Evolutionary conservation across 1,140 invertebrate species (phyloP).

Genomic region (Drosophila nannoptera): DNA sequence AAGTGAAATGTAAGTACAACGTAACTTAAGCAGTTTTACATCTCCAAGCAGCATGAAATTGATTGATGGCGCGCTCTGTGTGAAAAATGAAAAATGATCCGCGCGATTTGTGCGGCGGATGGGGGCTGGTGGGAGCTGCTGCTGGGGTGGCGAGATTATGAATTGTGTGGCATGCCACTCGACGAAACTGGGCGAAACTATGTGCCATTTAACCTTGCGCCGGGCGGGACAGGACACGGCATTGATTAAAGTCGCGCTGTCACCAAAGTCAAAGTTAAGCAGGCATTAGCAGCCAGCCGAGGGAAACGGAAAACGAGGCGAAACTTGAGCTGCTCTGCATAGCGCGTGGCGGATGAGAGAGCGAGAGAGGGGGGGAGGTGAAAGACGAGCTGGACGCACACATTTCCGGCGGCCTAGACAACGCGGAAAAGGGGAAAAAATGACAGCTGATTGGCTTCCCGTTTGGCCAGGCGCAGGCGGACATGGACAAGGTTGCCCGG

Average conservation of each 20-base stretch:
- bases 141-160: slow-evolving; percentile 59
- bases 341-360: background rate
- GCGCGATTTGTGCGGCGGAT: slow-evolving; percentile 9
- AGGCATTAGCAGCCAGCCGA: slow-evolving; percentile 53
- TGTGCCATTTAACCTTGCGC: slow-evolving; percentile 47
- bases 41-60: slow-evolving; percentile 75
- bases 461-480: background rate
- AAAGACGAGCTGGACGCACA: slow-evolving; percentile 20
- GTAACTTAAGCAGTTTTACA: slow-evolving; percentile 76
- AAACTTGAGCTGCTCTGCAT: background rate
- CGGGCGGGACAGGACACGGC: slow-evolving; percentile 36
- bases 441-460: slow-evolving; percentile 61
- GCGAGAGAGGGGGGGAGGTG: slow-evolving; percentile 3
- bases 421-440: slow-evolving; percentile 31
- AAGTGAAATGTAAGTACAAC: slow-evolving; percentile 76
- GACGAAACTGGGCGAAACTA: slow-evolving; percentile 17
- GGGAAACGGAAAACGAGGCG: slow-evolving; percentile 16
- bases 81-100: slow-evolving; percentile 71
- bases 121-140: too few species aligned
- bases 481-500: background rate
- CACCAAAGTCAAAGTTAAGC: slow-evolving; percentile 74
- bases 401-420: slow-evolving; percentile 59
- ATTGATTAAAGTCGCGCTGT: slow-evolving; percentile 69
- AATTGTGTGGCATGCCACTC: slow-evolving; percentile 43
- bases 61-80: slow-evolving; percentile 63